Evolutionary conservation across 2,113 vertebrate genomes (phyloP), one percentile per base, ranked within the genome.

Genomic region (Anthoscopus minutus): DNA sequence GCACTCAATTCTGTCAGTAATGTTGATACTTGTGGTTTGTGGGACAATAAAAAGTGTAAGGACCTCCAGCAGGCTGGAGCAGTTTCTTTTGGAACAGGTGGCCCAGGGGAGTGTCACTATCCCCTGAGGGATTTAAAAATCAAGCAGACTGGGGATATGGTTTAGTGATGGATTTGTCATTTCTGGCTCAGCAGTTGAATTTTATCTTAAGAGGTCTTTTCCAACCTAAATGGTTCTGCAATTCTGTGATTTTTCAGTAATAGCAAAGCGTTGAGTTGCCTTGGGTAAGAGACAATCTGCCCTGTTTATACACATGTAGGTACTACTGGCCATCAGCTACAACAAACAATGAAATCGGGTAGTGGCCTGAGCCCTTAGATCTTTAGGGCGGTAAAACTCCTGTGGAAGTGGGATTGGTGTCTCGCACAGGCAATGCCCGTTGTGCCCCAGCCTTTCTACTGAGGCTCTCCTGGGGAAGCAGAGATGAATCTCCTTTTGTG

Each of bases 371-470:
- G 45, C 74, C 57, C 18, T 76, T 31, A 21, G 62, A 44, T 57
- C 65, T 53, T 74, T 6, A 42, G 24, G 45, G 58, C 48, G 65
- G 50, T 89, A 45, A 65, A 91, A 72, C 45, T 64, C 30, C 5
- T 22, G n/a, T 85, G 60, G 45, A 81, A 74, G 20, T 58, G 71
- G 11, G 19, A 17, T 31, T 67, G 27, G 7, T 81, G 71, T 62
- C 54, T 31, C 33, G 61, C 42, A 28, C 1, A 7, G 42, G 61
- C n/a, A 23, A 1, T 40, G 53, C 31, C 24, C 0, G 0, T 23
- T 25, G 28, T 77, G 40, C 47, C 57, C 0, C 2, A 81, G 64
- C 56, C 56, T 27, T 77, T 73, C 67, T 87, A 60, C 69, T 1
- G 2, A 15, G 35, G 13, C 30, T 69, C 2, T 57, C 67, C 50